These are phyloP conservation scores for Athene noctua DNA, from an alignment of 2,113 vertebrate species.

Conservation along the genomic window DNA sequence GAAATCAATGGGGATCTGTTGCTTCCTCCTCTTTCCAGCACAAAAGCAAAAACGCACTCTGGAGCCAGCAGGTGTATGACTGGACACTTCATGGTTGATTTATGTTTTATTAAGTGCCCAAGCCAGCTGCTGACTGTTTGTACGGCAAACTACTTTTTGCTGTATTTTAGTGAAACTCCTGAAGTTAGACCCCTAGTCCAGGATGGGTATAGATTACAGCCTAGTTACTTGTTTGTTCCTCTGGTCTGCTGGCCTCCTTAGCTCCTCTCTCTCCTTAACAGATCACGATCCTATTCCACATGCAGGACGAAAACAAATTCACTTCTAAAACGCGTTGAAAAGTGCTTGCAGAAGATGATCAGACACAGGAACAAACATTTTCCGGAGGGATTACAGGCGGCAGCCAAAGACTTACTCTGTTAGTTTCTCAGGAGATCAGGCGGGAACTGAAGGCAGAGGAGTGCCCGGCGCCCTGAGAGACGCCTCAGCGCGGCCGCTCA, in stretches of 20 bases:
- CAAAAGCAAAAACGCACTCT: neutral
- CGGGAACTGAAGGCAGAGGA: accelerated
- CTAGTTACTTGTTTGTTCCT: neutral
- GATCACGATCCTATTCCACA: neutral
- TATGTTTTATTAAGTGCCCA: neutral
- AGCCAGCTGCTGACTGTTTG: neutral
- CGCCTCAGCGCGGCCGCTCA: accelerated
- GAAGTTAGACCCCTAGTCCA: neutral
- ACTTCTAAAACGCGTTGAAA: neutral
- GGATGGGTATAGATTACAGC: no score
- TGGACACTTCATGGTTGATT: neutral
- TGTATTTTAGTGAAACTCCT: neutral
- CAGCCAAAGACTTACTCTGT: neutral
- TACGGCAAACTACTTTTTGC: neutral
- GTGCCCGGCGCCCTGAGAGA: accelerated
- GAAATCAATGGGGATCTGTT: neutral
- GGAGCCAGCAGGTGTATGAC: neutral
- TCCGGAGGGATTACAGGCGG: neutral
- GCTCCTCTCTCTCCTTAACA: neutral
- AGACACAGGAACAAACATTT: neutral
- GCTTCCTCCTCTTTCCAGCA: neutral
- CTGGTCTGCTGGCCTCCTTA: neutral
- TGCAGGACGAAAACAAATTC: neutral
- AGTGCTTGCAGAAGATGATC: neutral
- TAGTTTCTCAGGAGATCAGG: neutral